Evolutionary conservation across 2,113 vertebrate species (phyloP), one percentile per base, ranked within the genome.

Genomic region (Chlorodrepanis virens): DNA sequence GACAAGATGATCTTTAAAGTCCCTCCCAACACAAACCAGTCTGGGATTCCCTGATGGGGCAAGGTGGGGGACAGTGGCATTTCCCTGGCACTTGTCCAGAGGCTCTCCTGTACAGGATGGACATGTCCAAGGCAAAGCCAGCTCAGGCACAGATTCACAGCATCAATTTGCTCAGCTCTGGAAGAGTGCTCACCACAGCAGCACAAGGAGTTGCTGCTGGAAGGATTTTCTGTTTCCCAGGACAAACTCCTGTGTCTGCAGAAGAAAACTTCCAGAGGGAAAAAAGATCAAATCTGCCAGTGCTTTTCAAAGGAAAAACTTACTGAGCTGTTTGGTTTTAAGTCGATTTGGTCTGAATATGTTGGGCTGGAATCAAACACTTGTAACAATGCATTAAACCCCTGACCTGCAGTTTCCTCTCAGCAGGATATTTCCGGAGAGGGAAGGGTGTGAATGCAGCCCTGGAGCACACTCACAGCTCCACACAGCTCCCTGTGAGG

Each of bases 321-420:
- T 63, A 81, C 27, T 13, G 16, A 92, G 56, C 68, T 78, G n/a
- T 71, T 93, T 88, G 37, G 81, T 70, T 72, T 85, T 12, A 23
- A 77, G 68, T 83, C 10, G 7, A 5, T 75, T 83, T 4, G 5
- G 14, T 70, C 37, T 77, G 89, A 96, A 83, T 21, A 11, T 1
- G 31, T 42, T 93, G 75, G 63, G 86, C 28, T 87, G 0, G 1
- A 95, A 91, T 89, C 86, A 94, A 93, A 92, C 70, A 53, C 49
- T n/a, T 81, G 56, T 83, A 92, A 83, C 86, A 92, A 87, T 87
- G 91, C 89, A 81, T 86, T 89, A 83, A 86, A 96, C 24, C 83
- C 24, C 63, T 65, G 88, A 60, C 74, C 75, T 93, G 90, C 75
- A 63, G 68, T 83, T 95, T 93, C 92, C 92, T 83, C 80, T 16